phyloP scores from a whole-genome alignment of 1,140 invertebrate genomes.

The Drosophila sturtevanti region DNA sequence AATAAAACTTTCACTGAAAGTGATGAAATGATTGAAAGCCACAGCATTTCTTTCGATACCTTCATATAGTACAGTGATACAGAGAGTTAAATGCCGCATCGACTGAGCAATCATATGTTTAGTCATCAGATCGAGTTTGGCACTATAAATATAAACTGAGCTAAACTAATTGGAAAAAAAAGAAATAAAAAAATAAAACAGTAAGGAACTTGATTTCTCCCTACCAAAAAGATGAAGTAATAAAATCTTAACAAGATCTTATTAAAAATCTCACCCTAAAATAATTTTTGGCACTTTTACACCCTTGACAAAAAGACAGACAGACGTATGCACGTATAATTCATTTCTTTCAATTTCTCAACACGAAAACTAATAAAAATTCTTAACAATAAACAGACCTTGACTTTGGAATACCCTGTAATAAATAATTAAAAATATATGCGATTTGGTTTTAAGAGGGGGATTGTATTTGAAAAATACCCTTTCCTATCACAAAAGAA shows the following conservation, averaged over 20 bases:
- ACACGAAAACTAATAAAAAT: neutral
- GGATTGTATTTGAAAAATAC: neutral
- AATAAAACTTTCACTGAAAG: conserved; percentile 61
- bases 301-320: conserved; percentile 1
- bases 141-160: conserved; percentile 44
- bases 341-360: neutral
- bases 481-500: conserved; percentile 27
- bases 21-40: conserved; percentile 65
- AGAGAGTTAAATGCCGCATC: conserved; percentile 46
- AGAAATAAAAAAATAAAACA: conserved; percentile 8
- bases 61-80: conserved; percentile 18
- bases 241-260: conserved; percentile 20
- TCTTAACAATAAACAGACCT: neutral
- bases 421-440: neutral
- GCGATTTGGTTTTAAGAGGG: too few relatives aligned
- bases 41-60: conserved; percentile 56
- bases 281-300: neutral
- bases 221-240: conserved; percentile 13
- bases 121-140: conserved; percentile 23
- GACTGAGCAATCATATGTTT: conserved; percentile 28
- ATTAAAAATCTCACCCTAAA: neutral
- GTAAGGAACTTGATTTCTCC: conserved; percentile 7
- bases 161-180: conserved; percentile 32
- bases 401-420: neutral
- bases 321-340: too few relatives aligned